phyloP scores from a whole-genome alignment of 2,113 vertebrate genomes.

The Solenodon paradoxus region DNA sequence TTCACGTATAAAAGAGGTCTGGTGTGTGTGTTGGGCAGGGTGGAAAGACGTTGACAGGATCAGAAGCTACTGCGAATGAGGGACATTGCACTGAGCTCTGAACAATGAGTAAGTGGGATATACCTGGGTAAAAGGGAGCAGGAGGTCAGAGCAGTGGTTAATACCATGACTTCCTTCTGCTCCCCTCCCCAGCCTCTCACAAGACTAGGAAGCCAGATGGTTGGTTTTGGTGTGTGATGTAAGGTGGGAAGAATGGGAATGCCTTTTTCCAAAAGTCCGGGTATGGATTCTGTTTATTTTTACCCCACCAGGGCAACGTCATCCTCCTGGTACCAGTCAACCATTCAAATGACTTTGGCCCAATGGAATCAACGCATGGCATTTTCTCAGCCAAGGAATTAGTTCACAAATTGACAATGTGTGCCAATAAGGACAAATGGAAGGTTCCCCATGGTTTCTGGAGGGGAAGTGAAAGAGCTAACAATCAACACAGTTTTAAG shows the following conservation, averaged over 20 bases:
- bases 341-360: background rate
- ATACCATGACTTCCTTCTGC: background rate
- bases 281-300: background rate
- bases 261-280: background rate
- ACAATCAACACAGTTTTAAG: background rate
- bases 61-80: background rate
- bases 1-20: rapidly evolving
- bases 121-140: background rate
- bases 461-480: background rate
- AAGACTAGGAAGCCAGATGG: background rate
- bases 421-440: background rate
- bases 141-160: background rate
- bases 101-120: background rate
- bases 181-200: rapidly evolving
- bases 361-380: background rate
- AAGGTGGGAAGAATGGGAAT: background rate
- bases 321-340: background rate
- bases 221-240: background rate
- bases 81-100: background rate
- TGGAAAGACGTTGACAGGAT: background rate
- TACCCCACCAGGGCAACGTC: background rate
- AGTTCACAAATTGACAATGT: background rate
- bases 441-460: background rate
- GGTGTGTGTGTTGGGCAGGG: rapidly evolving
- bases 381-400: background rate